Percentiles rank a stretch among this genome's conserved stretches.
Conservation (phyloP, 1,140 invertebrate species). For the Rhopalosiphum padi region DNA sequence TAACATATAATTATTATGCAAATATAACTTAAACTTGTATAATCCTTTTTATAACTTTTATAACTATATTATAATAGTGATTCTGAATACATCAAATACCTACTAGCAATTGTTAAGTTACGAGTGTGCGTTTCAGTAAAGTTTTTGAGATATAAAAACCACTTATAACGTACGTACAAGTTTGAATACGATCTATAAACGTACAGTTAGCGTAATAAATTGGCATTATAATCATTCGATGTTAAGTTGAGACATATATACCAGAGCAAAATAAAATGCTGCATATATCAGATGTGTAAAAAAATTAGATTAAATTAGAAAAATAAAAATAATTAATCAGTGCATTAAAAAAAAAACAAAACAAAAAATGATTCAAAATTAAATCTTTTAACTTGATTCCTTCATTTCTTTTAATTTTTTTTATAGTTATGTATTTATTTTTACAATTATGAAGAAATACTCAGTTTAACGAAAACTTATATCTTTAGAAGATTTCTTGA, state of each 20-base stretch:
- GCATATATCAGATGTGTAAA: not conserved
- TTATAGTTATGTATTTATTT: not conserved
- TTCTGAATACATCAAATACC: not conserved
- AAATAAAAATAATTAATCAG: not conserved
- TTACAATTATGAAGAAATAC: not conserved
- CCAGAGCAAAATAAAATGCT: not conserved
- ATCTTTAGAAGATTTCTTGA: not conserved
- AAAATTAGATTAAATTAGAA: no score
- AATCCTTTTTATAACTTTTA: not conserved
- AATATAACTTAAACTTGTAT: not conserved
- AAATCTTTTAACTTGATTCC: not conserved
- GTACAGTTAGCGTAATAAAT: not conserved
- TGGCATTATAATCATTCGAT: not conserved
- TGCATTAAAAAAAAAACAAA: not conserved
- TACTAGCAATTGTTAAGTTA: not conserved
- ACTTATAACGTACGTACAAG: not conserved
- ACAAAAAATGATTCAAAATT: no score
- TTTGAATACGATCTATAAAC: not conserved
- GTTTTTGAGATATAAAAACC: not conserved
- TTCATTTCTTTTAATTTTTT: not conserved
- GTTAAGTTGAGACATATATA: not conserved
- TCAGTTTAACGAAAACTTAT: no score
- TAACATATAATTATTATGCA: not conserved
- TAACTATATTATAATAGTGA: not conserved
- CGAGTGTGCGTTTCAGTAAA: not conserved